Base-by-base conservation (phyloP, 2,113 vertebrate species). In the Heteronetta atricapilla region DNA sequence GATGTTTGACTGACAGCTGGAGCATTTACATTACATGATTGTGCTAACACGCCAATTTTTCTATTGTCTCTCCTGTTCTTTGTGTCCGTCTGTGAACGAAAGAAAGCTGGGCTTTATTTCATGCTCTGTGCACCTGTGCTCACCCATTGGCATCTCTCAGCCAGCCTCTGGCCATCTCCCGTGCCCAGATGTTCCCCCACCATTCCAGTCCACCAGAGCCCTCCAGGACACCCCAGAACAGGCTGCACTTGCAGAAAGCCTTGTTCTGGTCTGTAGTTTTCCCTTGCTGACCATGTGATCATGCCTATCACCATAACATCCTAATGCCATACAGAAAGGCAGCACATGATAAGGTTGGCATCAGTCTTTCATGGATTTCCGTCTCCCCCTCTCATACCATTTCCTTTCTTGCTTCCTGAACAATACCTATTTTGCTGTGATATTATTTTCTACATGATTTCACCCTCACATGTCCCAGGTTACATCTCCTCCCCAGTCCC, bases 311-410 rank as follows among this genome's bases (percentile, higher is more conserved):
- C 19, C 60, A 31, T 0, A 0, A 28, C 46, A 55, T 31, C 28
- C 38, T 42, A 83, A 79, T 46, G 46, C 19, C 58, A 80, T 80
- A 36, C 18, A 34, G 52, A 69, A 86, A 68, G 5, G 60, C 36
- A 60, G 28, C 0, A 0, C 9, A 10, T 15, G 31, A 74, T 50
- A 16, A 66, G 74, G 17, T 17, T 48, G 36, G 31, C 2, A 0
- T 20, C 42, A 0, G 0, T 44, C n/a, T 80, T 73, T 42, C 42
- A n/a, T 0, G 8, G 21, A 2, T 89, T 91, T 94, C 70, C 55
- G 20, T 63, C 19, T 64, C 38, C 44, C 38, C 68, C n/a, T 82
- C 66, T 68, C 44, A 46, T 16, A 40, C 6, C 7, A 40, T 64
- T 93, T 75, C 31, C 34, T 13, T 74, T 83, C 3, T 1, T 64